A percentile compares a stretch with the other conserved stretches of the same genome.
Conservation (phyloP, 2,113 vertebrate genomes). For the Agapornis roseicollis region DNA sequence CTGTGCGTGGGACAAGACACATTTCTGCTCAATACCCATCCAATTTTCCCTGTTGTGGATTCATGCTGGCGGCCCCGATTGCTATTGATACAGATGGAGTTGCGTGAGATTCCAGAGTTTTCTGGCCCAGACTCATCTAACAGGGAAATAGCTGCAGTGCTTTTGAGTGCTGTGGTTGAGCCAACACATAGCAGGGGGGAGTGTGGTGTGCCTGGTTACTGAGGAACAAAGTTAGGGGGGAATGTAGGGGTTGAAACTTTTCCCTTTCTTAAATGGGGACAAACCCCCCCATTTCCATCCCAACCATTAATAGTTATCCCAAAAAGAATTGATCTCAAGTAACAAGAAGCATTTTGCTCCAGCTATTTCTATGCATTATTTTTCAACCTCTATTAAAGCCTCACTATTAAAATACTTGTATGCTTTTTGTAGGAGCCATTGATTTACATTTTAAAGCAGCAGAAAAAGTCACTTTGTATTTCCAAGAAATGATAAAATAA, state of each 20-base stretch:
- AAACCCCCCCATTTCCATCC: background rate
- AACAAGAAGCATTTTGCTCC: background rate
- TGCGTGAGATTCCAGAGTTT: background rate
- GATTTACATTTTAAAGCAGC: slow-evolving; percentile 47
- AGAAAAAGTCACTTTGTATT: slow-evolving; percentile 31
- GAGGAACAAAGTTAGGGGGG: background rate
- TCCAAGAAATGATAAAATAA: background rate
- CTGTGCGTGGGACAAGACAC: slow-evolving; percentile 23
- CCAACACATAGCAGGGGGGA: background rate
- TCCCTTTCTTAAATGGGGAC: background rate
- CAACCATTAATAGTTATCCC: background rate
- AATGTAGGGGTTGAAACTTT: background rate
- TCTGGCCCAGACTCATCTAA: background rate
- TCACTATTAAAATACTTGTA: background rate
- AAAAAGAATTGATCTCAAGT: background rate
- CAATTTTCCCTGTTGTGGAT: background rate
- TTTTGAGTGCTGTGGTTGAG: background rate
- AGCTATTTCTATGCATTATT: background rate
- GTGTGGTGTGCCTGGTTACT: background rate
- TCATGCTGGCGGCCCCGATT: background rate
- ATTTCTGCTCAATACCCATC: slow-evolving; percentile 1
- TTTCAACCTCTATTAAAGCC: background rate
- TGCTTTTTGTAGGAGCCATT: background rate
- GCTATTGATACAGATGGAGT: background rate
- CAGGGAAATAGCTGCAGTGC: background rate